These are phyloP conservation scores for Caenorhabditis briggsae DNA, from an alignment of 1,140 invertebrate species.

Conservation along the genomic window DNA sequence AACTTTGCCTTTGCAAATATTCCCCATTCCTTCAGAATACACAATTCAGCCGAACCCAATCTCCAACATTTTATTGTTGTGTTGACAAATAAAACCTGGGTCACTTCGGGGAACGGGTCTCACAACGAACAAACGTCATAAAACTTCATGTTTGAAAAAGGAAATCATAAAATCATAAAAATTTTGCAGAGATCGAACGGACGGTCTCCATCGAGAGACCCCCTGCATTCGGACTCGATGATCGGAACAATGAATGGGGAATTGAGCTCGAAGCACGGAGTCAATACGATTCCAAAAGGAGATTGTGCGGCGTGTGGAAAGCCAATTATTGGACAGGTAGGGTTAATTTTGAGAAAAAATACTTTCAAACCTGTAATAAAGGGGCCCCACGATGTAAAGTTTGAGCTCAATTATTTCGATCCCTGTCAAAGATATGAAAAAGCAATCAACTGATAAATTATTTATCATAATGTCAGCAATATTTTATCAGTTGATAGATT, in stretches of 20 bases:
- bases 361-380: background rate
- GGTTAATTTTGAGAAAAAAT: background rate
- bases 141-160: too few relatives aligned
- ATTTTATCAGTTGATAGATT: too few relatives aligned
- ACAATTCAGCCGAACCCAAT: too few relatives aligned
- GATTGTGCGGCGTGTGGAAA: slow-evolving; percentile 97
- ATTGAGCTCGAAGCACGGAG: slow-evolving; percentile 84
- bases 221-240: slow-evolving; percentile 89
- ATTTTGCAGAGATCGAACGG: slow-evolving; percentile 66
- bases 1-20: background rate
- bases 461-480: too few relatives aligned
- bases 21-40: background rate
- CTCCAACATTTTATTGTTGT: background rate
- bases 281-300: slow-evolving; percentile 96
- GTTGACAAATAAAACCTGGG: slow-evolving; percentile 2
- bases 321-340: slow-evolving; percentile 94
- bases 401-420: too few relatives aligned
- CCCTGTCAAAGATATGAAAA: too few relatives aligned
- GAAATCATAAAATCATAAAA: background rate
- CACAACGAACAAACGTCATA: background rate
- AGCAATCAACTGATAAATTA: too few relatives aligned
- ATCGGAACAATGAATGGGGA: slow-evolving; percentile 87
- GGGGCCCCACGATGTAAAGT: too few relatives aligned
- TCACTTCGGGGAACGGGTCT: background rate
- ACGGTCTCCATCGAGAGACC: slow-evolving; percentile 75